phyloP scores from a whole-genome alignment of 2,113 vertebrate genomes.

The Laticauda colubrina region DNA sequence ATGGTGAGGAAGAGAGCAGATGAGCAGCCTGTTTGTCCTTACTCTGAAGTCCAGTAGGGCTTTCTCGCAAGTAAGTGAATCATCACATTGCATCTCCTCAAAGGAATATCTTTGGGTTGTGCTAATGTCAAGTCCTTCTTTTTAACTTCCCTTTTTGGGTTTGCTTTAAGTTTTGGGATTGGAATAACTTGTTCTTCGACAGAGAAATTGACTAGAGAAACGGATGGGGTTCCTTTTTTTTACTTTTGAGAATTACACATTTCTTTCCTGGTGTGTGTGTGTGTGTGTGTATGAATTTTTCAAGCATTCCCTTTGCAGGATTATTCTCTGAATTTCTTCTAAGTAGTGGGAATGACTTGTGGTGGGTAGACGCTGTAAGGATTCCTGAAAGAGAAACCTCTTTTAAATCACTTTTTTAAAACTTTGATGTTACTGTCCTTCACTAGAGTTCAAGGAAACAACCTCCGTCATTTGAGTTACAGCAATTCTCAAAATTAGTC shows the following conservation, averaged over 20 bases:
- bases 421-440: background rate
- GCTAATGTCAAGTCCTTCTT: background rate
- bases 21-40: background rate
- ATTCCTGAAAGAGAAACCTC: background rate
- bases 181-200: background rate
- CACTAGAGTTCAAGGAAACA: background rate
- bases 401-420: background rate
- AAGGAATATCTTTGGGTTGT: background rate
- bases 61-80: background rate
- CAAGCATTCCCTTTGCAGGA: background rate
- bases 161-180: background rate
- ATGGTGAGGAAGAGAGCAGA: conserved; percentile 41
- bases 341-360: background rate
- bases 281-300: background rate
- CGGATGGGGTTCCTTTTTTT: background rate
- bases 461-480: background rate
- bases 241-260: background rate
- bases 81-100: background rate
- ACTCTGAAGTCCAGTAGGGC: too few species aligned
- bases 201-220: background rate
- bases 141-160: background rate
- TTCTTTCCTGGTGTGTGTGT: background rate
- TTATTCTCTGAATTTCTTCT: background rate
- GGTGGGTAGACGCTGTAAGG: background rate
- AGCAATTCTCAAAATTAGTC: background rate